Evolutionary conservation across 2,888 invertebrate species (phyloP).

Genomic region (Lobophora halterata): DNA sequence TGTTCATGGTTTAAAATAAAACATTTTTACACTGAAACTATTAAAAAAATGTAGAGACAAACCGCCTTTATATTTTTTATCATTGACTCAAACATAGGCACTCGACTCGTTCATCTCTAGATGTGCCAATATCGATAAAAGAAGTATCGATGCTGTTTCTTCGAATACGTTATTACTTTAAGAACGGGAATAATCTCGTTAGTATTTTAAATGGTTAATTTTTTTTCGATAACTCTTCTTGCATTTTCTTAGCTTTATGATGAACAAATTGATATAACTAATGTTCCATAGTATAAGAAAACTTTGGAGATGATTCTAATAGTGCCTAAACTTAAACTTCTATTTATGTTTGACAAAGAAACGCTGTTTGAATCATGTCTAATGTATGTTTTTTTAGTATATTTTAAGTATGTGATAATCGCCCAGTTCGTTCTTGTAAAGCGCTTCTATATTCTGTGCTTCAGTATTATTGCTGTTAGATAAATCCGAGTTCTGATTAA

Average conservation of each 20-base stretch:
- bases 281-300: conserved; percentile 16
- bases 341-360: no score
- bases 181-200: conserved; percentile 14
- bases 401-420: conserved; percentile 19
- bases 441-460: conserved; percentile 31
- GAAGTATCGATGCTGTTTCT: conserved; percentile 29
- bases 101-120: conserved; percentile 6
- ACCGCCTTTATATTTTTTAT: no score
- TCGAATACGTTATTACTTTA: conserved; percentile 24
- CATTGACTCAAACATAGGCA: conserved; percentile 1
- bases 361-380: conserved; percentile 8
- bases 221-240: conserved; percentile 17
- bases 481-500: conserved; percentile 44
- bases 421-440: conserved; percentile 10
- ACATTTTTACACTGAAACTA: no score
- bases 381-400: conserved; percentile 6
- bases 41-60: no score
- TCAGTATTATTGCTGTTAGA: conserved; percentile 52
- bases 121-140: conserved; percentile 21
- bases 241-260: conserved; percentile 27
- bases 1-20: no score
- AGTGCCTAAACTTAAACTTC: neutral
- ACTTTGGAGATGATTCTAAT: conserved; percentile 10
- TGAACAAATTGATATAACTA: conserved; percentile 25
- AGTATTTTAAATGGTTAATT: conserved; percentile 9